Conservation (phyloP, 92 coral and sea anemone genomes). For the Siderastrea radians region DNA sequence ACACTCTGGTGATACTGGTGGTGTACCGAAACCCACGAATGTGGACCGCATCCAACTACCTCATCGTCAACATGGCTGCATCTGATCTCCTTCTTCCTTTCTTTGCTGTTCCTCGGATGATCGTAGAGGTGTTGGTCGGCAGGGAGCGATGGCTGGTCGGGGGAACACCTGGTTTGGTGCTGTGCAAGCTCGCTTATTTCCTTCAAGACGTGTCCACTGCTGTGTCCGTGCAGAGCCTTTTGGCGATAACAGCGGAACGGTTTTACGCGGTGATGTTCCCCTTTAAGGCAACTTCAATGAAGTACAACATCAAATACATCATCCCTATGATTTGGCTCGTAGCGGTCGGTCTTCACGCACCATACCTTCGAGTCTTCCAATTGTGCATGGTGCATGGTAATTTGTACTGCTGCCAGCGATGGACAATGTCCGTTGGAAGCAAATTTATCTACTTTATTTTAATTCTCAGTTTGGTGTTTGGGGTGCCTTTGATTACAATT, state of each 20-base stretch:
- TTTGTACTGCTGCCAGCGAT: constrained; percentile 34
- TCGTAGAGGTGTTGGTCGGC: constrained; percentile 47
- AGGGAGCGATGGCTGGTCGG: constrained; percentile 49
- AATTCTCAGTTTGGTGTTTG: constrained; percentile 49
- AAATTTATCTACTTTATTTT: constrained; percentile 41
- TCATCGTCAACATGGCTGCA: constrained; percentile 68
- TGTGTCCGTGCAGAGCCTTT: constrained; percentile 59
- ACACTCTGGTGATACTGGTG: constrained; percentile 48
- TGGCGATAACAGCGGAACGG: constrained; percentile 67
- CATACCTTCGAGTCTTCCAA: constrained; percentile 52
- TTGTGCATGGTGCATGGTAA: constrained; percentile 19
- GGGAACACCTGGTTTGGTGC: constrained; percentile 45
- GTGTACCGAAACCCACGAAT: constrained; percentile 56
- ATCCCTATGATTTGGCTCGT: constrained; percentile 58
- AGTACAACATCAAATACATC: constrained; percentile 52
- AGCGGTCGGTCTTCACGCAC: constrained; percentile 45
- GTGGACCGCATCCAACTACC: constrained; percentile 64
- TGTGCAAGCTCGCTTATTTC: constrained; percentile 51
- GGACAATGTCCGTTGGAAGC: constrained; percentile 25
- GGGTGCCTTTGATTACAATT: constrained; percentile 34
- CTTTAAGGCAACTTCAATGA: constrained; percentile 34
- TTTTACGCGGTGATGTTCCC: constrained; percentile 69
- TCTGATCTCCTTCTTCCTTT: constrained; percentile 68
- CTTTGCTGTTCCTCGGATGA: constrained; percentile 54
- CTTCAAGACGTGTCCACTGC: constrained; percentile 70